phyloP scores from a whole-genome alignment of 2,113 vertebrate genomes.

The Diadophis punctatus region DNA sequence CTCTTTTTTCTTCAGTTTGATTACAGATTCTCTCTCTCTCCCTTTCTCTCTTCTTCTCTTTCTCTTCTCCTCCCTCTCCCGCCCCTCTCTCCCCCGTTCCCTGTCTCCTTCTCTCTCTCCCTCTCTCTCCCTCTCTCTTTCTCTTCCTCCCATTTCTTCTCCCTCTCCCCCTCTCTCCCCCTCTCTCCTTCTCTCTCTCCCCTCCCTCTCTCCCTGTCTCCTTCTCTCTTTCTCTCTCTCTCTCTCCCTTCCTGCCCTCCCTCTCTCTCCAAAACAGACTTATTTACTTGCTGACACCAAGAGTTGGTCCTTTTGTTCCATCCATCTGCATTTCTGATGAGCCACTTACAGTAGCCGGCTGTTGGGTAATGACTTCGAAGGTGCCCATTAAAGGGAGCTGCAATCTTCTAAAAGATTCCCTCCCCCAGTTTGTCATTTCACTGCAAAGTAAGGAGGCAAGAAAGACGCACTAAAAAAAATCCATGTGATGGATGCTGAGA shows the following conservation, averaged over 20 bases:
- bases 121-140: too few relatives aligned
- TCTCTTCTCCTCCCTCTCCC: too few relatives aligned
- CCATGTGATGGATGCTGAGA: neutral
- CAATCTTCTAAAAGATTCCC: neutral
- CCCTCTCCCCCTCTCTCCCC: too few relatives aligned
- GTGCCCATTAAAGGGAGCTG: neutral
- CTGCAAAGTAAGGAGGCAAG: neutral
- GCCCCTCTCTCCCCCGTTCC: too few relatives aligned
- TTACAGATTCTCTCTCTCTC: neutral
- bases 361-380: conserved; percentile 1
- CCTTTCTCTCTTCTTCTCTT: too few relatives aligned
- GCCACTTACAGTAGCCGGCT: neutral
- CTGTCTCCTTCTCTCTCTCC: too few relatives aligned
- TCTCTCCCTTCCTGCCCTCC: too few relatives aligned
- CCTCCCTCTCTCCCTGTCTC: too few relatives aligned
- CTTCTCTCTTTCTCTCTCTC: too few relatives aligned
- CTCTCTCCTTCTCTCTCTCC: too few relatives aligned
- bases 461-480: neutral
- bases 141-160: too few relatives aligned
- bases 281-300: neutral
- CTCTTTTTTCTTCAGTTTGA: neutral
- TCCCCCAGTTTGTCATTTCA: neutral
- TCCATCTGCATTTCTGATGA: neutral
- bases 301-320: neutral
- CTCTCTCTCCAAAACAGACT: neutral